Percentiles rank a stretch among this genome's conserved stretches.
Evolutionary conservation across 2,797 vertebrate species (phyloP).

Genomic region (Crax fasciolata): DNA sequence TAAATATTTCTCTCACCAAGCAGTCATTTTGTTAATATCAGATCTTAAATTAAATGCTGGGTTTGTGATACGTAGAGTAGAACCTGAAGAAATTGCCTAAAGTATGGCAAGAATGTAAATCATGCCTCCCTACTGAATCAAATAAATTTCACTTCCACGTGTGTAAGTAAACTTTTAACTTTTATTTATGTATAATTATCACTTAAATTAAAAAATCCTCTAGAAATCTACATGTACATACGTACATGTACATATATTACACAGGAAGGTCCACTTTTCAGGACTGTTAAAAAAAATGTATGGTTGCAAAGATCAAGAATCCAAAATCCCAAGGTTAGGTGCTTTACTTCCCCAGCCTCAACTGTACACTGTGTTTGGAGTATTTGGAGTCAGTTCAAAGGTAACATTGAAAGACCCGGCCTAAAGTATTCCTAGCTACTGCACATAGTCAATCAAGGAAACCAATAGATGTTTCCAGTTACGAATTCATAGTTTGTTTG

Average conservation of each 20-base stretch:
- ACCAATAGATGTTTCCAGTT: background rate
- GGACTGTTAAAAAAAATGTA: background rate
- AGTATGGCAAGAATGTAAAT: background rate
- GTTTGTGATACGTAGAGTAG: background rate
- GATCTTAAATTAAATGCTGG: constrained; percentile 19
- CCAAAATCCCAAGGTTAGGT: background rate
- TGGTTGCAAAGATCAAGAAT: background rate
- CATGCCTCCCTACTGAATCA: background rate
- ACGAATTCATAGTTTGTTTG: constrained; percentile 1
- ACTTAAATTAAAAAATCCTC: background rate
- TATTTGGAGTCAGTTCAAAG: background rate
- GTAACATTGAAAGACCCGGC: background rate
- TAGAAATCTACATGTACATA: background rate
- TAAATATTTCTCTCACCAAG: constrained; percentile 49
- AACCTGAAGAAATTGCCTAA: constrained; percentile 9
- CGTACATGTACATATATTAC: background rate
- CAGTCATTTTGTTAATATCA: background rate
- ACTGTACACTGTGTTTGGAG: background rate
- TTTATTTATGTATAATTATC: background rate
- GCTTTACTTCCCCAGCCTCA: background rate
- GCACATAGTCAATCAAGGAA: background rate
- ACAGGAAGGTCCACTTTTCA: background rate
- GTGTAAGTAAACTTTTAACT: background rate
- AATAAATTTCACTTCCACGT: background rate
- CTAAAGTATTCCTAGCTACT: background rate